phyloP scores from a whole-genome alignment of 2,888 invertebrate species.

The Atherix ibis region DNA sequence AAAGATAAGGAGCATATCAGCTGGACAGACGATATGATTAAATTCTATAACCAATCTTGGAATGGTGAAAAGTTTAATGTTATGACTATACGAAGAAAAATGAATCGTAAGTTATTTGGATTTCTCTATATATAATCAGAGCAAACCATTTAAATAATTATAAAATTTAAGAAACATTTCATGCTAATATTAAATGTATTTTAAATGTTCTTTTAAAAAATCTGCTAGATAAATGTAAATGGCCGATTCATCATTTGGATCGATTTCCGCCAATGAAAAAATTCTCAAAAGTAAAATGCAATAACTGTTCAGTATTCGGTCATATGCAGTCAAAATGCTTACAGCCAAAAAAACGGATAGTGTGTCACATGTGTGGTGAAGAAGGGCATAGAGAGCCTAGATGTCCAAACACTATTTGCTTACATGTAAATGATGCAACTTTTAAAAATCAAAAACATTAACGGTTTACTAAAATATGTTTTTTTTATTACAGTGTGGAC shows the following conservation, averaged over 20 bases:
- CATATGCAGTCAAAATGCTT: conserved; percentile 45
- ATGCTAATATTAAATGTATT: no score
- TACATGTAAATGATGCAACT: conserved; percentile 55
- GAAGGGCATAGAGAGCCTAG: conserved; percentile 46
- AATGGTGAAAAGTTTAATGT: conserved; percentile 46
- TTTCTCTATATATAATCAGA: no score
- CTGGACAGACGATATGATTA: conserved; percentile 39
- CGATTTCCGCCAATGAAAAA: conserved; percentile 18
- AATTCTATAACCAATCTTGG: conserved; percentile 50
- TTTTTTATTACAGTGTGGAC: conserved; percentile 45
- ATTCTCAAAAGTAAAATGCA: conserved; percentile 36
- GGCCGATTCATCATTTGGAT: conserved; percentile 24
- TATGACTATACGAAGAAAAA: conserved; percentile 38
- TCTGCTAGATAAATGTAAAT: no score
- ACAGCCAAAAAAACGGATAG: conserved; percentile 36
- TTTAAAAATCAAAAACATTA: conserved; percentile 6
- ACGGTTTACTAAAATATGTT: conserved; percentile 4
- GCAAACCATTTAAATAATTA: no score
- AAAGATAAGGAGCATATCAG: conserved; percentile 16
- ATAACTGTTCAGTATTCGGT: conserved; percentile 46
- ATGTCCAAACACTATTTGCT: conserved; percentile 53
- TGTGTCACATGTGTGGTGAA: conserved; percentile 53
- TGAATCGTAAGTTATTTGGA: conserved; percentile 53
- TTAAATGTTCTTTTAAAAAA: no score
- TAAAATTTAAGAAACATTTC: no score